Base-by-base conservation (phyloP, 2,797 vertebrate species). In the Molothrus aeneus region DNA sequence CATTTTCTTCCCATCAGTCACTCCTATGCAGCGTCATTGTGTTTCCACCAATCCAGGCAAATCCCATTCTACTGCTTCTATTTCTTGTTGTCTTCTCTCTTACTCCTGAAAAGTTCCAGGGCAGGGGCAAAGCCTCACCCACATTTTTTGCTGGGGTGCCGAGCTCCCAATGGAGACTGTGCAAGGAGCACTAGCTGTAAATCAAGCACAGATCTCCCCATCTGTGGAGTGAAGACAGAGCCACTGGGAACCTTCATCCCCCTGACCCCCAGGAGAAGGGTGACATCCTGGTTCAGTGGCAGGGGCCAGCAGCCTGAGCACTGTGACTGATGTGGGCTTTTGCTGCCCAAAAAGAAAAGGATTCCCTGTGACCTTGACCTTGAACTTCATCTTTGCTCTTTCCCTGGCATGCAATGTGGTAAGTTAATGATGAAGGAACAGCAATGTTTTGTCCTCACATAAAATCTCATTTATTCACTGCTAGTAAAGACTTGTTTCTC, bases 11-110 rank as follows among this genome's bases (percentile, higher is more conserved):
- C 26, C 9, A 15, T 54, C 24, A 43, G 18, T 34, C 64, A 38
- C 4, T 32, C 21, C 43, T 9, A 17, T 2, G 6, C 7, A 60
- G 18, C 6, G 1, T 12, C 8, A 11, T 0, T 0, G 1, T 54
- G 10, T 64, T 87, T 88, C 63, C 40, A 43, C 7, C 40, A 63
- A 15, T 50, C 26, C 10, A 84, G 17, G 28, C 20, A 82, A 64
- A 87, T 53, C 3, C 4, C 7, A 8, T 80, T 60, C 53, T 45
- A 24, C 8, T 9, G 3, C 17, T 80, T 48, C 20, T 26, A 9
- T 84, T 9, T 60, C 14, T 56, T 42, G 6, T 1, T 45, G 22
- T 25, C 18, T 15, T 10, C 6, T 83, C 12, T 65, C 61, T 84
- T 47, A 43, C 13, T 25, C 43, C 29, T 57, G 31, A 34, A 9